Evolutionary conservation across 2,113 vertebrate species (phyloP).

Genomic region (Tragulus kanchil): DNA sequence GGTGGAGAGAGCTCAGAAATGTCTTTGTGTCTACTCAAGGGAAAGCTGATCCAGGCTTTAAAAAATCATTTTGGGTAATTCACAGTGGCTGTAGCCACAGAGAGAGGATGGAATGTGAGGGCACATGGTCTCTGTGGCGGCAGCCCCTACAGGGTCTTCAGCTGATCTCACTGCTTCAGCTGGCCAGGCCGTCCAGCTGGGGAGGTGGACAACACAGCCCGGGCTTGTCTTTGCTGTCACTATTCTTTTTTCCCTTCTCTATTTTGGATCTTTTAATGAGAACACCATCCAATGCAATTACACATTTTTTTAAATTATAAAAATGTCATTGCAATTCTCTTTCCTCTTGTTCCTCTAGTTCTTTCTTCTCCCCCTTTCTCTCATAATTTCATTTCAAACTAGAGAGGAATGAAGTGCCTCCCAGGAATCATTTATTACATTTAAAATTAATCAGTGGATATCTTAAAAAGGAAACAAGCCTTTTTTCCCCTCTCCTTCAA

Average conservation of each 20-base stretch:
- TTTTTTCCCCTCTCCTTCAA: neutral
- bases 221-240: neutral
- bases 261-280: slow-evolving; percentile 4
- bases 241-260: neutral
- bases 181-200: neutral
- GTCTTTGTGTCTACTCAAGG: slow-evolving; percentile 33
- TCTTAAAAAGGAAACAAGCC: neutral
- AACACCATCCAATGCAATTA: neutral
- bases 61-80: slow-evolving; percentile 28
- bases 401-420: neutral
- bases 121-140: neutral
- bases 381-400: slow-evolving; percentile 57
- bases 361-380: neutral
- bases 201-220: neutral
- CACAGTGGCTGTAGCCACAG: neutral
- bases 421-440: slow-evolving; percentile 47
- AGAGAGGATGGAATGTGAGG: neutral
- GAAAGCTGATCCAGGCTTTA: slow-evolving; percentile 40
- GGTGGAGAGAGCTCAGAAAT: neutral
- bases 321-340: slow-evolving; percentile 9
- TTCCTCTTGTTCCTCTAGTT: slow-evolving; percentile 12
- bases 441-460: slow-evolving; percentile 55
- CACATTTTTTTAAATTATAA: slow-evolving; percentile 39
- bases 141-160: neutral
- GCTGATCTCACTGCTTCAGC: neutral